A percentile compares a stretch with the other conserved stretches of the same genome.
Evolutionary conservation across 23 tunicate species (phyloP).

Genomic region (Corella eumyota): DNA sequence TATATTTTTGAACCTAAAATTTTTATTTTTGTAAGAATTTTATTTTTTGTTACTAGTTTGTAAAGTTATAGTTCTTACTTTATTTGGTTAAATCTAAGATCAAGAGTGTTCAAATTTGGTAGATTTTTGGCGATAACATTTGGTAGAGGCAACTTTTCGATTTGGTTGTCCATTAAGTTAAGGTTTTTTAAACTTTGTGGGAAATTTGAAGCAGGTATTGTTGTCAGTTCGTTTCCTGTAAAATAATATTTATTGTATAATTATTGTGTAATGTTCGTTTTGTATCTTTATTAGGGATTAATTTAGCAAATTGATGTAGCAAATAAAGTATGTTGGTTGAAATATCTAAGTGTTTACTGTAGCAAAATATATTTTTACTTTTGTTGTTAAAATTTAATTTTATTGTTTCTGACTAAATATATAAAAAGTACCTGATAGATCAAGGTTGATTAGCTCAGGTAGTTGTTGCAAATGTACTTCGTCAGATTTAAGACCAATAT

Average conservation of each 20-base stretch:
- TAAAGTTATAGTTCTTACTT: slow-evolving; percentile 6
- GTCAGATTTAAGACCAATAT: slow-evolving; percentile 13
- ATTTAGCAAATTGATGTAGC: too few species aligned
- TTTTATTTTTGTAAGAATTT: too few species aligned
- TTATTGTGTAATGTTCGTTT: not conserved
- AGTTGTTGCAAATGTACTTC: slow-evolving; percentile 16
- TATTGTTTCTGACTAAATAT: too few species aligned
- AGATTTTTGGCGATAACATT: slow-evolving; percentile 2
- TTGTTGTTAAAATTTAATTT: too few species aligned
- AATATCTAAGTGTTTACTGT: not conserved
- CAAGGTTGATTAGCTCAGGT: slow-evolving; percentile 1
- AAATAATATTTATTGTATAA: not conserved
- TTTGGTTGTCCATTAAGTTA: slow-evolving; percentile 16
- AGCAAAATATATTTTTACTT: not conserved
- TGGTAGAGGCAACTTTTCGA: slow-evolving; percentile 10
- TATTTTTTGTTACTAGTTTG: too few species aligned
- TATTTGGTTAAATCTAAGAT: slow-evolving; percentile 29
- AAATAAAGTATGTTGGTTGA: not conserved
- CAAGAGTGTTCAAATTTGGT: slow-evolving; percentile 21
- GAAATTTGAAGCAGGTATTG: slow-evolving; percentile 18
- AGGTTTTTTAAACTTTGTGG: slow-evolving; percentile 17
- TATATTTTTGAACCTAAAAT: too few species aligned
- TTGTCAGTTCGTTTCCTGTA: slow-evolving; percentile 26
- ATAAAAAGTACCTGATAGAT: slow-evolving; percentile 27
- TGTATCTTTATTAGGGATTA: too few species aligned